These are phyloP conservation scores for Malurus melanocephalus DNA, from an alignment of 2,113 vertebrate species.

Conservation along the genomic window DNA sequence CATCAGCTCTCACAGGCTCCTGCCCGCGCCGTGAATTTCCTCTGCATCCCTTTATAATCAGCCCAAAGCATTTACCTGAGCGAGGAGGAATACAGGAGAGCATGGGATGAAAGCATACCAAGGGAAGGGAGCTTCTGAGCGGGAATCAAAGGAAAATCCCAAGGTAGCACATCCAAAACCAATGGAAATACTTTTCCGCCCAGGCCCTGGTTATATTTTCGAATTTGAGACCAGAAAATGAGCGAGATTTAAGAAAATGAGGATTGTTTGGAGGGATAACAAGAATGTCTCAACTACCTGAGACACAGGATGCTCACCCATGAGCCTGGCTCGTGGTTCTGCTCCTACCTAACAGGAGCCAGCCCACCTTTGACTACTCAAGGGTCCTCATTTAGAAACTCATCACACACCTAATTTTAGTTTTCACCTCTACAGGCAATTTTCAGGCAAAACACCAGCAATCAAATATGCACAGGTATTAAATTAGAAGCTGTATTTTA, in stretches of 20 bases:
- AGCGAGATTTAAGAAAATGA: not conserved
- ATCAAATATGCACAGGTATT: not conserved
- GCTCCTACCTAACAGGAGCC: not conserved
- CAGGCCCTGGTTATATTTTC: not conserved
- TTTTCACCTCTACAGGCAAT: slow-evolving; percentile 5
- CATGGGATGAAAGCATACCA: not conserved
- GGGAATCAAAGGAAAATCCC: not conserved
- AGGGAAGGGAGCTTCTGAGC: not conserved
- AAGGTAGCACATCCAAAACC: not conserved
- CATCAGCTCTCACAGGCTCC: not conserved
- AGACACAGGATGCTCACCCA: rapidly evolving
- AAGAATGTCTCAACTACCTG: not conserved
- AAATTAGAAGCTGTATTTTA: slow-evolving; percentile 39
- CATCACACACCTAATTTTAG: slow-evolving; percentile 18
- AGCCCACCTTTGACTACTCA: not conserved
- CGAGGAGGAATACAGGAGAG: not conserved
- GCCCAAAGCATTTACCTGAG: not conserved
- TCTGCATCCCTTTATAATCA: not conserved
- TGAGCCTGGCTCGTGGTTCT: not conserved
- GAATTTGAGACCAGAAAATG: not conserved
- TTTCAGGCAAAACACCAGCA: not conserved
- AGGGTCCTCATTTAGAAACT: slow-evolving; percentile 27
- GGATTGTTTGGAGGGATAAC: not conserved
- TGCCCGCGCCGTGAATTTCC: not conserved
- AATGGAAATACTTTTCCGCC: not conserved